Base-by-base conservation (phyloP, 2,113 vertebrate genomes). In the Prunella fulvescens region DNA sequence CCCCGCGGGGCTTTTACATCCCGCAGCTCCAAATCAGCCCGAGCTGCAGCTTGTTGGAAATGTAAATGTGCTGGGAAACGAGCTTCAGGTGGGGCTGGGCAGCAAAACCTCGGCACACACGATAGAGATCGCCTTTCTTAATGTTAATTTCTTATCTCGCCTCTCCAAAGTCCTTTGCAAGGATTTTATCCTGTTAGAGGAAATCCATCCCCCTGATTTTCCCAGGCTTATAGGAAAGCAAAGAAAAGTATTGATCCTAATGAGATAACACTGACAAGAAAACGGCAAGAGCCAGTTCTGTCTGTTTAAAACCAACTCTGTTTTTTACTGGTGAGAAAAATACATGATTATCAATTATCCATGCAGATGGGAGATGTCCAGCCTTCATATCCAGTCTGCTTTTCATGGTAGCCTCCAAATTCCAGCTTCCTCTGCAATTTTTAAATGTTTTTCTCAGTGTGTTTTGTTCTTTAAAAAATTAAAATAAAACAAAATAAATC, bases 111-210 rank as follows among this genome's bases (percentile, higher is more conserved):
- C 82, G 37, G 79, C 51, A 1, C 12, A 26, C 12, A 26, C 0
- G 48, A 93, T 71, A 95, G 64, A 10, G 1, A 94, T 94, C 69
- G 1, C 3, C 0, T 45, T 92, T 28, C 85, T 73, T 35, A 48
- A 92, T n/a, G 79, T 64, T 96, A 78, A 94, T 91, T 95, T 85
- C 94, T 95, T 96, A 96, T 97, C 95, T 95, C 71, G 29, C 85
- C 92, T 93, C 94, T 90, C 79, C 82, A 71, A 95, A 96, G 85
- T 69, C 86, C 80, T 81, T 35, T 15, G 78, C 86, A 22, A 84
- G 77, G 88, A 76, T 91, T 94, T 96, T 78, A 91, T 80, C 72
- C 87, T 83, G 83, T 70, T 89, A 73, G 73, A 87, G 84, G 90
- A 95, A 95, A 90, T 93, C 84, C 92, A 91, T 93, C 85, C 74